Percentiles rank a stretch among this genome's conserved stretches.
phyloP scores from a whole-genome alignment of 2,888 invertebrate genomes.

The Phrixothrix hirtus region DNA sequence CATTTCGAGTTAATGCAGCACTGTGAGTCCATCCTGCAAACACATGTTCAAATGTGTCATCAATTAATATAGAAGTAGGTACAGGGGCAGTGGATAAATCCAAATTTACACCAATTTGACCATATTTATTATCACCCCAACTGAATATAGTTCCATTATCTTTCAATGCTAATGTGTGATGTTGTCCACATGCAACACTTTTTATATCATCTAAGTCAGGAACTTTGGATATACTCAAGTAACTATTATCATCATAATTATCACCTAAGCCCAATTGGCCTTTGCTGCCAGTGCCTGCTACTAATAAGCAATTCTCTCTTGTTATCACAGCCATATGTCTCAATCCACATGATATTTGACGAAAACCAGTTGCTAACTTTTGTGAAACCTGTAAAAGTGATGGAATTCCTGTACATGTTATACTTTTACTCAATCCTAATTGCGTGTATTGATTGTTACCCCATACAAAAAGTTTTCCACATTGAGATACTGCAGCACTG shows the following conservation, averaged over 20 bases:
- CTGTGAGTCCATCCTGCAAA: slow-evolving; percentile 81
- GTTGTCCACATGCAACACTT: slow-evolving; percentile 77
- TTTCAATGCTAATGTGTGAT: slow-evolving; percentile 70
- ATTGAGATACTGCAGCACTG: slow-evolving; percentile 72
- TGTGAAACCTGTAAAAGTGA: slow-evolving; percentile 54
- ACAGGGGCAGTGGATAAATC: slow-evolving; percentile 59
- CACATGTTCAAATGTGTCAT: slow-evolving; percentile 62
- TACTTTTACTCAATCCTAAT: slow-evolving; percentile 63
- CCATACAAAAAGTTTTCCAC: slow-evolving; percentile 76
- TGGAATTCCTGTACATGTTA: slow-evolving; percentile 54
- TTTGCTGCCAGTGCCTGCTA: slow-evolving; percentile 69
- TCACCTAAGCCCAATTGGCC: slow-evolving; percentile 68
- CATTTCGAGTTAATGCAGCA: slow-evolving; percentile 64
- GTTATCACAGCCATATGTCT: slow-evolving; percentile 70
- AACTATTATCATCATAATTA: slow-evolving; percentile 54
- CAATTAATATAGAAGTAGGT: slow-evolving; percentile 62
- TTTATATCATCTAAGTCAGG: slow-evolving; percentile 61
- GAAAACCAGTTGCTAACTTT: slow-evolving; percentile 59
- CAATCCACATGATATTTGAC: slow-evolving; percentile 67
- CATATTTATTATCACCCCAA: slow-evolving; percentile 85
- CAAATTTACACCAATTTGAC: slow-evolving; percentile 70
- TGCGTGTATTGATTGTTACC: slow-evolving; percentile 82
- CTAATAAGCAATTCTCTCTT: slow-evolving; percentile 64
- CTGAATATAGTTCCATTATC: slow-evolving; percentile 65
- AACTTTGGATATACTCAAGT: slow-evolving; percentile 59